Evolutionary conservation across 2,113 vertebrate genomes (phyloP).

Genomic region (Pterocles burchelli): DNA sequence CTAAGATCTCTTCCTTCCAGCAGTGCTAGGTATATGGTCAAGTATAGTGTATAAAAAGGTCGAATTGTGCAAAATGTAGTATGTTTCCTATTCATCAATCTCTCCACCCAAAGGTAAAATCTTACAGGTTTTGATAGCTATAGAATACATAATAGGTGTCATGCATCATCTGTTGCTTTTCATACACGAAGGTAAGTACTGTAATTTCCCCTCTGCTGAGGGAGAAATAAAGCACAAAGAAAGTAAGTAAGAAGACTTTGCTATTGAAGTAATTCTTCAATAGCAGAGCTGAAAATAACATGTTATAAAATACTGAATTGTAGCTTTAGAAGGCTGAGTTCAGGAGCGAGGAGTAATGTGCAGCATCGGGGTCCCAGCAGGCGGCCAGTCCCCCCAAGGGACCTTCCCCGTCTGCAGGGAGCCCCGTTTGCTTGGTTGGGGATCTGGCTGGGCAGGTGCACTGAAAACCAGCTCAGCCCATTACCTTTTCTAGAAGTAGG

Average conservation of each 20-base stretch:
- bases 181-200: constrained; percentile 2
- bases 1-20: neutral
- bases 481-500: neutral
- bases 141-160: constrained; percentile 9
- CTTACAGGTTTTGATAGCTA: neutral
- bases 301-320: neutral
- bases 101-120: constrained; percentile 8
- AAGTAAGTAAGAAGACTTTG: neutral
- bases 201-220: constrained; percentile 39
- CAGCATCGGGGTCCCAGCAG: neutral
- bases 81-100: neutral
- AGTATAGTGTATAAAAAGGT: neutral
- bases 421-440: neutral
- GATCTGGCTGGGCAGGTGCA: neutral
- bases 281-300: constrained; percentile 13
- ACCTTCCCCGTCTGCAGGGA: neutral
- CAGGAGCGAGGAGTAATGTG: neutral
- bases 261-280: constrained; percentile 8
- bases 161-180: constrained; percentile 30
- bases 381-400: neutral
- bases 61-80: neutral
- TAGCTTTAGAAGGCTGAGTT: neutral
- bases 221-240: constrained; percentile 36
- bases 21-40: neutral
- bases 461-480: neutral